A percentile compares a stretch with the other conserved stretches of the same genome.
phyloP scores from a whole-genome alignment of 2,888 invertebrate species.

The Rhamnusium bicolor region DNA sequence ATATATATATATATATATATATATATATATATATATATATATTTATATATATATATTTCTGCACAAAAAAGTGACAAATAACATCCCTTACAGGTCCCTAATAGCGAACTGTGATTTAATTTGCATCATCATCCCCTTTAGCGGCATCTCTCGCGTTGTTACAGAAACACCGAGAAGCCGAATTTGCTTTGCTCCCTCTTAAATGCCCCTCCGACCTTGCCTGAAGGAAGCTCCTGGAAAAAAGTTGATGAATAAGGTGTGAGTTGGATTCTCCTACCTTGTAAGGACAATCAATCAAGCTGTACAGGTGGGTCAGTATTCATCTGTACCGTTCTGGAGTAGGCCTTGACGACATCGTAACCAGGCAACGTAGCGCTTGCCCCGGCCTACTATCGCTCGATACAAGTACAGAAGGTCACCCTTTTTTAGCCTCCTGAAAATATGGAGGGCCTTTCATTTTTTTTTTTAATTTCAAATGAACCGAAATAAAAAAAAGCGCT shows the following conservation, averaged over 20 bases:
- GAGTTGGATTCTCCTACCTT: slow-evolving; percentile 9
- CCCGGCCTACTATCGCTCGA: slow-evolving; percentile 35
- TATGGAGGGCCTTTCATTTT: not conserved
- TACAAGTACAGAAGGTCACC: slow-evolving; percentile 24
- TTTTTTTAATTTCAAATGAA: not conserved
- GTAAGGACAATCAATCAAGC: slow-evolving; percentile 22
- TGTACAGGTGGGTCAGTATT: slow-evolving; percentile 48
- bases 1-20: no score
- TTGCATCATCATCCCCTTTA: no score
- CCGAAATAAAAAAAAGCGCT: no score
- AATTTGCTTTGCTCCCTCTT: not conserved
- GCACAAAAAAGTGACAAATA: no score
- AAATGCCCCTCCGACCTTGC: slow-evolving; percentile 1
- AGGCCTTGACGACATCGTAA: slow-evolving; percentile 49
- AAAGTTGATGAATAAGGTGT: slow-evolving; percentile 12
- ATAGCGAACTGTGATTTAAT: no score
- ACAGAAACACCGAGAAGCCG: not conserved
- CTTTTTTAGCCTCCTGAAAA: slow-evolving; percentile 4
- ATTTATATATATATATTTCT: no score
- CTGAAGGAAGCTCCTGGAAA: not conserved
- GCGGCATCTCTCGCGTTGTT: no score
- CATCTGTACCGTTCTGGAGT: slow-evolving; percentile 37
- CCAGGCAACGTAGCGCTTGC: slow-evolving; percentile 46
- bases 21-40: no score
- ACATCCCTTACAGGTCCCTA: no score